Evolutionary conservation across 2,888 invertebrate species (phyloP).

Genomic region (Zele albiditarsus): DNA sequence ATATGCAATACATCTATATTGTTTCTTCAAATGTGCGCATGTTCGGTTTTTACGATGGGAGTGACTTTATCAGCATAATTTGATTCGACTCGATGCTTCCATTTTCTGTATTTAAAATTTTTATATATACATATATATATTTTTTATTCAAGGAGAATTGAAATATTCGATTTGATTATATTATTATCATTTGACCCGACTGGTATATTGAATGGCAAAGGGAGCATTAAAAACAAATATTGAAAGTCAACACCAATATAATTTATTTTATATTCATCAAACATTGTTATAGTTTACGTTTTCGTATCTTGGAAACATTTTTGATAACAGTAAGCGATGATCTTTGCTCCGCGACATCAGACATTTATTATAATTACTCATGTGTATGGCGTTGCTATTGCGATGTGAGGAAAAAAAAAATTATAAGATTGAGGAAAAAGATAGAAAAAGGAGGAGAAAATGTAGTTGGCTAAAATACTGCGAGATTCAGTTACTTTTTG

Average conservation of each 20-base stretch:
- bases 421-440: slow-evolving; percentile 14
- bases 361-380: slow-evolving; percentile 20
- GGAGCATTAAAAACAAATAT: neutral
- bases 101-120: neutral
- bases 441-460: neutral
- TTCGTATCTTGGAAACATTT: neutral
- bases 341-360: slow-evolving; percentile 48
- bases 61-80: slow-evolving; percentile 1
- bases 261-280: neutral
- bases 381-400: neutral
- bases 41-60: neutral
- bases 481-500: neutral
- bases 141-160: neutral
- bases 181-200: slow-evolving; percentile 3
- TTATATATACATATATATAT: neutral
- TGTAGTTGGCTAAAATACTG: neutral
- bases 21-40: neutral
- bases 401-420: slow-evolving; percentile 41
- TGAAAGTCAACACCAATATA: neutral
- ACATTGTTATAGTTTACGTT: neutral
- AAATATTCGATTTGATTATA: neutral
- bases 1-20: neutral
- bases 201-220: neutral
- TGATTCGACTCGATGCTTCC: neutral
- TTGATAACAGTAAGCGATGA: slow-evolving; percentile 34